These are phyloP conservation scores for Mus spicilegus DNA, from an alignment of 2,113 vertebrate genomes.

Conservation along the genomic window DNA sequence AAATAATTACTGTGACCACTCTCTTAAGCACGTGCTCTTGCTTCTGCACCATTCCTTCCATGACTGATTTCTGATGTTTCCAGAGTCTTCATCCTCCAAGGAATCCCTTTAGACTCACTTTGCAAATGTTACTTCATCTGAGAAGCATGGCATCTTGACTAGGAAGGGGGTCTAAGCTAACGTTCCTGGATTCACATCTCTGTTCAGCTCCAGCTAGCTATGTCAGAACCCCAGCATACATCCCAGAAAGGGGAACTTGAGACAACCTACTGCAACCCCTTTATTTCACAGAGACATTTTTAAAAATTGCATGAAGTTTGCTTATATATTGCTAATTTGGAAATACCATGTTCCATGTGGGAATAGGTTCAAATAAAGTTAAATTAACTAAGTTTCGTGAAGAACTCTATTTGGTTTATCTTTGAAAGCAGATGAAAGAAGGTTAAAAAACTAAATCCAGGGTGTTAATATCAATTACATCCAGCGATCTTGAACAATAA, in stretches of 20 bases:
- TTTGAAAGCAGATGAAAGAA: slow-evolving; percentile 66
- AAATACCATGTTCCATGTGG: slow-evolving; percentile 44
- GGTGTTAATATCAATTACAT: slow-evolving; percentile 70
- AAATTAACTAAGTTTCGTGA: slow-evolving; percentile 67
- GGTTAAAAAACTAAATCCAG: slow-evolving; percentile 61
- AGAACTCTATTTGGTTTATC: slow-evolving; percentile 64
- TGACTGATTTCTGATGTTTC: slow-evolving; percentile 61
- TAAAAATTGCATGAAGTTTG: slow-evolving; percentile 33
- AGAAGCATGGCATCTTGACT: slow-evolving; percentile 61
- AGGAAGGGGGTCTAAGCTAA: slow-evolving; percentile 49
- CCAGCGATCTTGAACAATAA: slow-evolving; percentile 52
- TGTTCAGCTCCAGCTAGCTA: neutral
- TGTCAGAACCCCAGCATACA: slow-evolving; percentile 18
- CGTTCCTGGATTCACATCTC: slow-evolving; percentile 40
- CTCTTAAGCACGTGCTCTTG: slow-evolving; percentile 54
- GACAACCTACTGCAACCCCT: neutral
- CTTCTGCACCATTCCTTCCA: slow-evolving; percentile 63
- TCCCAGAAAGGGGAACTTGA: slow-evolving; percentile 4
- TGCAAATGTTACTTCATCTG: slow-evolving; percentile 68
- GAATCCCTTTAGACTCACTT: slow-evolving; percentile 64
- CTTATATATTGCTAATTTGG: slow-evolving; percentile 25
- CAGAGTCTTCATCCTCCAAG: slow-evolving; percentile 56
- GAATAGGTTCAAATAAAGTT: slow-evolving; percentile 56
- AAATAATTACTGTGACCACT: slow-evolving; percentile 73
- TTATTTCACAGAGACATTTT: slow-evolving; percentile 43